Conservation (phyloP, 1,140 invertebrate species). For the Bombus superbus region DNA sequence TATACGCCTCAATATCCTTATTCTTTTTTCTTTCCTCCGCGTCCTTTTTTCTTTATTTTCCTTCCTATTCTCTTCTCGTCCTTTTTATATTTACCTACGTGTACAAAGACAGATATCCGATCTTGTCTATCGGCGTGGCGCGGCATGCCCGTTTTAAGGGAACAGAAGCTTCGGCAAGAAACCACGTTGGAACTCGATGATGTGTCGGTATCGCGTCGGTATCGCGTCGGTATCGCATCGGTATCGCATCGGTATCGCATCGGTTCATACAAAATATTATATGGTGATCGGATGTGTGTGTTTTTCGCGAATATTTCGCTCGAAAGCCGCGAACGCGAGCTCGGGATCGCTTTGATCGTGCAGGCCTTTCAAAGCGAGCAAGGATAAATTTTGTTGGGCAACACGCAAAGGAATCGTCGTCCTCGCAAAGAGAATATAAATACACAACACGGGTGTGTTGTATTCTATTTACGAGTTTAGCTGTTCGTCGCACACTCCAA, state of each 20-base stretch:
- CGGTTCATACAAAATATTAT: neutral
- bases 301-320: neutral
- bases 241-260: too few relatives aligned
- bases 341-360: slow-evolving; percentile 18
- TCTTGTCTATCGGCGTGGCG: neutral
- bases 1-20: slow-evolving; percentile 19
- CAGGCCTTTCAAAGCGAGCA: neutral
- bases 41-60: neutral
- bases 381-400: slow-evolving; percentile 27
- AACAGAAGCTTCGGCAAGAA: neutral
- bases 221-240: neutral
- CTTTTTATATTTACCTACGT: neutral
- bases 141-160: neutral
- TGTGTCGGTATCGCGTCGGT: neutral
- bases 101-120: too few relatives aligned
- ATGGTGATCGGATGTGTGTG: neutral
- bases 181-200: neutral
- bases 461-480: slow-evolving; percentile 33
- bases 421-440: slow-evolving; percentile 42
- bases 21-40: neutral
- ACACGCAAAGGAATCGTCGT: slow-evolving; percentile 35
- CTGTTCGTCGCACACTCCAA: slow-evolving; percentile 9
- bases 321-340: too few relatives aligned
- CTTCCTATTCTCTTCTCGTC: neutral
- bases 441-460: slow-evolving; percentile 11